A percentile compares a stretch with the other conserved stretches of the same genome.
Evolutionary conservation across 37 sponge, comb jelly and placozoan species (phyloP).

Genomic region (Agelas oroides): DNA sequence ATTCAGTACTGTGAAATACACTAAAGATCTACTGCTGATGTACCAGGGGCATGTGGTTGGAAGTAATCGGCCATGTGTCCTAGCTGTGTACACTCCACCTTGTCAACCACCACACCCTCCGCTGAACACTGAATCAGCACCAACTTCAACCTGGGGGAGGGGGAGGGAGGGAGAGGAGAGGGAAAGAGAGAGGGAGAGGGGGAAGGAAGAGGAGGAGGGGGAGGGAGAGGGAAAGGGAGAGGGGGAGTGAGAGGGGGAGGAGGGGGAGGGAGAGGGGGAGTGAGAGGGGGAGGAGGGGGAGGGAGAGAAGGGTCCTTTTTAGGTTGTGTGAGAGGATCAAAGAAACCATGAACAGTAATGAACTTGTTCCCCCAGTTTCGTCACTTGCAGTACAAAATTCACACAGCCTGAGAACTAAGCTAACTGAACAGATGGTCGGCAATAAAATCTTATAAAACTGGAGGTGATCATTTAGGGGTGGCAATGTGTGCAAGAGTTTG

Average conservation of each 20-base stretch:
- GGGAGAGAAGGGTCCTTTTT: background rate
- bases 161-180: background rate
- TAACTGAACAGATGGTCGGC: too few relatives aligned
- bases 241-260: background rate
- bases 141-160: constrained; percentile 34
- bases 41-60: constrained; percentile 84
- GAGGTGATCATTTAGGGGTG: too few relatives aligned
- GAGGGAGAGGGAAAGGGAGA: background rate
- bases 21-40: too few relatives aligned
- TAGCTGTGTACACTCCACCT: constrained; percentile 59
- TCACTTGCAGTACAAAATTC: too few relatives aligned
- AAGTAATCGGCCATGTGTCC: constrained; percentile 79
- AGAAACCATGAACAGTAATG: too few relatives aligned
- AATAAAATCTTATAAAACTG: too few relatives aligned
- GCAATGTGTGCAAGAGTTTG: too few relatives aligned
- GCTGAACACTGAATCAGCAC: constrained; percentile 33
- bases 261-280: background rate
- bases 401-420: too few relatives aligned
- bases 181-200: background rate
- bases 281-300: background rate
- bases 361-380: too few relatives aligned
- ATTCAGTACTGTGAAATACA: too few relatives aligned
- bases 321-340: too few relatives aligned
- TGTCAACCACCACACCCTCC: constrained; percentile 48
- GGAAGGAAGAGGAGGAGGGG: background rate